Conservation (phyloP, 2,888 invertebrate species). For the Drosophila nr. fundita region DNA sequence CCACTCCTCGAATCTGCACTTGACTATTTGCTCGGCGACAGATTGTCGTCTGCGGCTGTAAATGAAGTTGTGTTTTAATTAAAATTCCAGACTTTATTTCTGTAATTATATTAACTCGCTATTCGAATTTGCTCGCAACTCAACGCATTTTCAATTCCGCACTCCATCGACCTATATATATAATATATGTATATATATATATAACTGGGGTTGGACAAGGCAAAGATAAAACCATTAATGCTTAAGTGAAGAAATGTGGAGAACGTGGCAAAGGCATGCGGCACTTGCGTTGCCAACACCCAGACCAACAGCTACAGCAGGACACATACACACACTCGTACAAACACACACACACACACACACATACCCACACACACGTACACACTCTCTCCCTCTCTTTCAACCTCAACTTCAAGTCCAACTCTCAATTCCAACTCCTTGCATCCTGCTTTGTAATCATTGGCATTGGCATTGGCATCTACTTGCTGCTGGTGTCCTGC, state of each 20-base stretch:
- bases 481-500: constrained; percentile 48
- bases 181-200: not conserved
- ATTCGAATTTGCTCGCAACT: constrained; percentile 64
- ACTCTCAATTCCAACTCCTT: constrained; percentile 3
- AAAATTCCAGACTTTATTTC: constrained; percentile 83
- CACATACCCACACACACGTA: not conserved
- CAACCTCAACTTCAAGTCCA: constrained; percentile 13
- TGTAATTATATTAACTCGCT: constrained; percentile 82
- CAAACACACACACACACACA: not conserved
- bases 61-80: constrained; percentile 82
- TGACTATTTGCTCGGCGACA: constrained; percentile 46
- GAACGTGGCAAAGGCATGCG: constrained; percentile 79
- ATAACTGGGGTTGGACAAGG: constrained; percentile 36
- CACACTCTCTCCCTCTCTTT: constrained; percentile 10
- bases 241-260: constrained; percentile 73
- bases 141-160: constrained; percentile 9
- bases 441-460: constrained; percentile 70
- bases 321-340: not conserved
- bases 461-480: constrained; percentile 77
- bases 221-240: constrained; percentile 78
- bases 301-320: constrained; percentile 3
- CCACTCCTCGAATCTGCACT: not conserved
- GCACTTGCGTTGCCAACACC: constrained; percentile 39
- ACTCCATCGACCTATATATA: constrained; percentile 29
- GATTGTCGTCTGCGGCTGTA: constrained; percentile 74